These are phyloP conservation scores for Grapholita molesta DNA, from an alignment of 1,140 invertebrate species.

Conservation along the genomic window DNA sequence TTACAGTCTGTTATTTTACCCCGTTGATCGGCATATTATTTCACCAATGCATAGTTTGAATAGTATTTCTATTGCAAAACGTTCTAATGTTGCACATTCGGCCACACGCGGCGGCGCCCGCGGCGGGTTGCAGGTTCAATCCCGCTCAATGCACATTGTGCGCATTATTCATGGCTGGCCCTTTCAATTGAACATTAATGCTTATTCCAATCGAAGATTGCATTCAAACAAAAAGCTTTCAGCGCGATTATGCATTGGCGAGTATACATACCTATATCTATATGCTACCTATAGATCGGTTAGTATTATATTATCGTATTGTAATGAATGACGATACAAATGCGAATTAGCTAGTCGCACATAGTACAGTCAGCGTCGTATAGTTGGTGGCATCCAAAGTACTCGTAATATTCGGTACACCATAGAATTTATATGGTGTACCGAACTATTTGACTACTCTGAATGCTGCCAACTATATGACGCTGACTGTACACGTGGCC, in stretches of 20 bases:
- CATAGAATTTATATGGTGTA: no score
- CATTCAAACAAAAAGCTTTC: slow-evolving; percentile 24
- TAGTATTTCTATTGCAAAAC: not conserved
- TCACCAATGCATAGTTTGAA: not conserved
- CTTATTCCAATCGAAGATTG: slow-evolving; percentile 22
- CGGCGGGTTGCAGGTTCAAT: slow-evolving; percentile 31
- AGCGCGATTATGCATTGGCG: not conserved
- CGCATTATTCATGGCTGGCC: slow-evolving; percentile 38
- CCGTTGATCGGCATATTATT: not conserved
- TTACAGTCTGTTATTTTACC: no score
- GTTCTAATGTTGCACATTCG: slow-evolving; percentile 24
- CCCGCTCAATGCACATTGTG: slow-evolving; percentile 44
- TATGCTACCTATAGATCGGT: no score
- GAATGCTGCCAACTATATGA: no score
- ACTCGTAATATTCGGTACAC: no score
- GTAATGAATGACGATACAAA: no score
- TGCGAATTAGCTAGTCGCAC: no score
- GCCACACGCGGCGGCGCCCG: slow-evolving; percentile 44
- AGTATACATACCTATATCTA: not conserved
- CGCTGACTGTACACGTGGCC: no score
- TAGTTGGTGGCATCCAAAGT: no score
- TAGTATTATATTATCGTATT: no score
- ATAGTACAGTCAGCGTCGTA: no score
- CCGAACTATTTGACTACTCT: no score
- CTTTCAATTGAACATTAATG: slow-evolving; percentile 38